phyloP scores from a whole-genome alignment of 2,113 vertebrate genomes.

The Platysteira castanea region DNA sequence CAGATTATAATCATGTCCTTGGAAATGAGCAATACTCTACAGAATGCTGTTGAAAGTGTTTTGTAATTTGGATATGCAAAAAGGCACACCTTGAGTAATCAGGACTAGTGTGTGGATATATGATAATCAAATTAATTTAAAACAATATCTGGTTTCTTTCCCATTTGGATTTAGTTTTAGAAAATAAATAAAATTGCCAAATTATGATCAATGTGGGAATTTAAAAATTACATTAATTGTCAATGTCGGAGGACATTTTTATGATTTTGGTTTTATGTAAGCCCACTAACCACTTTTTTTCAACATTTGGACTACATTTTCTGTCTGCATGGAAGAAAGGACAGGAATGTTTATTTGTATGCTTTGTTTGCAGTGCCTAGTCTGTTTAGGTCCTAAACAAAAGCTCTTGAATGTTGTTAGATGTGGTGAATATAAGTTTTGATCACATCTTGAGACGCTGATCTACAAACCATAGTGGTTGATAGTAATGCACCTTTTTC shows the following conservation, averaged over 20 bases:
- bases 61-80: not conserved
- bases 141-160: not conserved
- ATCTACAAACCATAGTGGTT: not conserved
- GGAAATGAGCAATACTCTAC: not conserved
- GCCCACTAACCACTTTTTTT: not conserved
- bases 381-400: not conserved
- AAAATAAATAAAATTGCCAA: not conserved
- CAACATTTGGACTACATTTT: not conserved
- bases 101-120: not conserved
- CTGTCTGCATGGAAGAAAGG: not conserved
- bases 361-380: not conserved
- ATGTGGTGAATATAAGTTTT: not conserved
- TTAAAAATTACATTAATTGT: not conserved
- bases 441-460: not conserved
- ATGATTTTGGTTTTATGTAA: not conserved
- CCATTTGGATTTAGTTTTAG: not conserved
- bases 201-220: not conserved
- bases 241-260: not conserved
- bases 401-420: not conserved
- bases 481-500: not conserved
- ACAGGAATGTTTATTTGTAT: not conserved
- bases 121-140: not conserved
- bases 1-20: not conserved
- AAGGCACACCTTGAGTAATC: not conserved
- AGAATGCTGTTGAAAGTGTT: not conserved